Percentiles rank a stretch among this genome's conserved stretches.
These are phyloP conservation scores for Mythimna loreyi DNA, from an alignment of 2,888 invertebrate genomes.

Conservation along the genomic window DNA sequence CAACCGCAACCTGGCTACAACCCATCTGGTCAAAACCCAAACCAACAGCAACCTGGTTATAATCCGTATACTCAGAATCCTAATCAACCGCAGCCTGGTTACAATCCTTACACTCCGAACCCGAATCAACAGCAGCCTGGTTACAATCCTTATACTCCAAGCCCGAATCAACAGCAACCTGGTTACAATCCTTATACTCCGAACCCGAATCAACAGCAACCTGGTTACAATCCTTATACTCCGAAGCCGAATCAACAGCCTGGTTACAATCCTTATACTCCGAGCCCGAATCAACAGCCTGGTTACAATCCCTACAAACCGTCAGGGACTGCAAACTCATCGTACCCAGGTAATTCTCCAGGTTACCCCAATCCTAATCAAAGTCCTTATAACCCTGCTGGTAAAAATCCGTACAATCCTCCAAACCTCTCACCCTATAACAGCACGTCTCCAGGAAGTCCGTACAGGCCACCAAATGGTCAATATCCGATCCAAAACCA, in stretches of 20 bases:
- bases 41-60: slow-evolving; percentile 45
- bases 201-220: slow-evolving; percentile 48
- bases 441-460: slow-evolving; percentile 25
- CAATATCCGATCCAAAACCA: slow-evolving; percentile 48
- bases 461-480: slow-evolving; percentile 34
- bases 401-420: slow-evolving; percentile 33
- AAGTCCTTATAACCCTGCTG: slow-evolving; percentile 31
- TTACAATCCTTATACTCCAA: slow-evolving; percentile 35
- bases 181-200: slow-evolving; percentile 37
- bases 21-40: slow-evolving; percentile 44
- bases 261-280: slow-evolving; percentile 36
- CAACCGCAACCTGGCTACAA: slow-evolving; percentile 50
- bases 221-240: slow-evolving; percentile 17
- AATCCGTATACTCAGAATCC: slow-evolving; percentile 41
- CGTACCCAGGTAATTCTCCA: slow-evolving; percentile 31
- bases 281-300: slow-evolving; percentile 46
- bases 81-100: slow-evolving; percentile 29
- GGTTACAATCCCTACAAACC: slow-evolving; percentile 8
- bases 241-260: slow-evolving; percentile 47
- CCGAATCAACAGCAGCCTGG: slow-evolving; percentile 47
- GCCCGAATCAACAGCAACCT: slow-evolving; percentile 47
- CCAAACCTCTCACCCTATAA: slow-evolving; percentile 23
- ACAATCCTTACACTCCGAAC: slow-evolving; percentile 32
- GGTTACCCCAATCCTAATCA: slow-evolving; percentile 29
- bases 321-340: slow-evolving; percentile 36